A percentile compares a stretch with the other conserved stretches of the same genome.
These are phyloP conservation scores for Peromyscus maniculatus DNA, from an alignment of 2,113 vertebrate genomes.

Conservation along the genomic window DNA sequence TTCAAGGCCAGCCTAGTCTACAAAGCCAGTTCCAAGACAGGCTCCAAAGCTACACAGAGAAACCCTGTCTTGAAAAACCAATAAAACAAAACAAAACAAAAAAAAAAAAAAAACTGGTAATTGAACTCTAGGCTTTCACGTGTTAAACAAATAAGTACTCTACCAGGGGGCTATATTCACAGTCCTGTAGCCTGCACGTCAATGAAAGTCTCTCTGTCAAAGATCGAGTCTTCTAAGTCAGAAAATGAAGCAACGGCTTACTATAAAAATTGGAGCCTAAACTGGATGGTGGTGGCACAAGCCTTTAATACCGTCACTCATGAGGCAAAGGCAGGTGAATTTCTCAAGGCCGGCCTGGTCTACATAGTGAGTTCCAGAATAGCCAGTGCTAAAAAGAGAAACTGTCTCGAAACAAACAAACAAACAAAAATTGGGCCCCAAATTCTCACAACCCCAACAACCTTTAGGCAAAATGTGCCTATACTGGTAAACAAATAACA, in stretches of 20 bases:
- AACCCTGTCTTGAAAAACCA: too few relatives aligned
- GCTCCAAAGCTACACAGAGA: too few relatives aligned
- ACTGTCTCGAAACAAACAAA: not conserved
- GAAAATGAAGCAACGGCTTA: not conserved
- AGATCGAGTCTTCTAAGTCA: slow-evolving; percentile 16
- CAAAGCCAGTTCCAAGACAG: too few relatives aligned
- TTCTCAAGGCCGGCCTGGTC: not conserved
- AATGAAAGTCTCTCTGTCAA: not conserved
- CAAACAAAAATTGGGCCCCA: not conserved
- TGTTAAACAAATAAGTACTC: not conserved
- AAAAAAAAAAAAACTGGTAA: too few relatives aligned
- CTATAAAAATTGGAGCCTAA: slow-evolving; percentile 18
- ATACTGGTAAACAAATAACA: not conserved
- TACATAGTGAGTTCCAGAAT: not conserved
- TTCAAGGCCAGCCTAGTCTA: too few relatives aligned
- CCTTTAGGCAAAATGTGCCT: not conserved
- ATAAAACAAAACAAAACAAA: too few relatives aligned
- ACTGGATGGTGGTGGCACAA: too few relatives aligned
- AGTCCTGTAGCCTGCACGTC: not conserved
- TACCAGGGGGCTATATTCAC: not conserved
- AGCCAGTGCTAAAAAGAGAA: not conserved
- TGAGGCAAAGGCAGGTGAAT: not conserved
- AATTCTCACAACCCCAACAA: not conserved
- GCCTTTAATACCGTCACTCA: not conserved
- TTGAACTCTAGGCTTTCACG: not conserved